Percentiles rank a stretch among this genome's conserved stretches.
Evolutionary conservation across 2,888 invertebrate genomes (phyloP).

Genomic region (Junonia oenone): DNA sequence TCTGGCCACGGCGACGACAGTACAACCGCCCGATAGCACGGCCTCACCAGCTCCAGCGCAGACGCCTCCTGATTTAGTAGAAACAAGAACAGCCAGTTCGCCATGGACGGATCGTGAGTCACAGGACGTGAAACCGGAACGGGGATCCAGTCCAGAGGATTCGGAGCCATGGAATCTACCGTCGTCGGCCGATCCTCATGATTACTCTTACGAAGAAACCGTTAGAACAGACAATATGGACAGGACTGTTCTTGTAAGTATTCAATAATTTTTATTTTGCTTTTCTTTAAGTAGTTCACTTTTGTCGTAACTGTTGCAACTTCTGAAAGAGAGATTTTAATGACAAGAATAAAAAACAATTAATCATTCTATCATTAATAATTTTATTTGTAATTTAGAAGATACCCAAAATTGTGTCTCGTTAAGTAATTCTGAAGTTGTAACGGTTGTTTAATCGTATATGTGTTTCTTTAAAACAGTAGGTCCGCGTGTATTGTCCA

Average conservation of each 20-base stretch:
- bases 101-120: slow-evolving; percentile 60
- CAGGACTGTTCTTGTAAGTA: slow-evolving; percentile 70
- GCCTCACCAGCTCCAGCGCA: slow-evolving; percentile 52
- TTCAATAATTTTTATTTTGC: slow-evolving; percentile 6
- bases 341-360: too few relatives aligned
- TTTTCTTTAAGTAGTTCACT: slow-evolving; percentile 1
- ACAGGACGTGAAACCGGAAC: slow-evolving; percentile 53
- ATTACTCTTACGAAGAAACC: slow-evolving; percentile 67
- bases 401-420: too few relatives aligned
- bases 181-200: slow-evolving; percentile 45
- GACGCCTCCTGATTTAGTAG: slow-evolving; percentile 60
- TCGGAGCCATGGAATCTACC: slow-evolving; percentile 66
- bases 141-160: slow-evolving; percentile 60
- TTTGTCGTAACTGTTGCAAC: slow-evolving; percentile 4
- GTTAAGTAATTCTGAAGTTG: neutral
- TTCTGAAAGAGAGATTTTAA: neutral
- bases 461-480: neutral
- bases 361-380: too few relatives aligned
- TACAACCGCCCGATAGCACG: slow-evolving; percentile 57
- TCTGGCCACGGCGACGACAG: slow-evolving; percentile 48
- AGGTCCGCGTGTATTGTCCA: slow-evolving; percentile 2
- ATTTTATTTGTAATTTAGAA: too few relatives aligned
- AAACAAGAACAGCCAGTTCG: slow-evolving; percentile 55
- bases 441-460: neutral
- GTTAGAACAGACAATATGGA: slow-evolving; percentile 64